A percentile compares a stretch with the other conserved stretches of the same genome.
Evolutionary conservation across 2,797 vertebrate genomes (phyloP).

Genomic region (Erethizon dorsatum): DNA sequence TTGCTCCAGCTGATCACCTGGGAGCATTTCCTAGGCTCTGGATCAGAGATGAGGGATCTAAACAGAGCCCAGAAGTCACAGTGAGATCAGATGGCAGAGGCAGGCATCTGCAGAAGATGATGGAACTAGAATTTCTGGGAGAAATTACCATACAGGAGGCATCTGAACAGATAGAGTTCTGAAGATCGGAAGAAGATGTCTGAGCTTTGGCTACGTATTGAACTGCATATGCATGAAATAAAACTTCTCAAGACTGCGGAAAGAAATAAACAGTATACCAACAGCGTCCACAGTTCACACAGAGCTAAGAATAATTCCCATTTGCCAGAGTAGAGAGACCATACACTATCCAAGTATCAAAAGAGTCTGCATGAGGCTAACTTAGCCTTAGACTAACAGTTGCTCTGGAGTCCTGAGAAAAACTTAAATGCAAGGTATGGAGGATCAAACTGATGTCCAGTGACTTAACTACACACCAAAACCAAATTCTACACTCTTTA

Average conservation of each 20-base stretch:
- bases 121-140: neutral
- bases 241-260: neutral
- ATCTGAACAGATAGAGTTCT: neutral
- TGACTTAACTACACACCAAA: neutral
- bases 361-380: neutral
- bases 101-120: neutral
- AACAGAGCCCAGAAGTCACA: neutral
- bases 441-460: neutral
- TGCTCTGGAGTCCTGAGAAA: neutral
- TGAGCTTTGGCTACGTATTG: neutral
- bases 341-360: neutral
- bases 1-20: neutral
- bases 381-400: neutral
- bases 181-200: neutral
- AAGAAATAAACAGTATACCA: neutral
- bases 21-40: neutral
- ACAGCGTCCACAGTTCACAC: neutral
- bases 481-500: constrained; percentile 26
- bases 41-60: neutral
- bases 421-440: neutral
- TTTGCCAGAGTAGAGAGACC: neutral
- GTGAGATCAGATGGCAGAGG: neutral
- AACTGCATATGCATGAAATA: neutral
- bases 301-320: neutral
- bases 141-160: neutral